Evolutionary conservation across 2,888 invertebrate species (phyloP), one percentile per base, ranked within the genome.

Genomic region (Sinotaia quadrata): DNA sequence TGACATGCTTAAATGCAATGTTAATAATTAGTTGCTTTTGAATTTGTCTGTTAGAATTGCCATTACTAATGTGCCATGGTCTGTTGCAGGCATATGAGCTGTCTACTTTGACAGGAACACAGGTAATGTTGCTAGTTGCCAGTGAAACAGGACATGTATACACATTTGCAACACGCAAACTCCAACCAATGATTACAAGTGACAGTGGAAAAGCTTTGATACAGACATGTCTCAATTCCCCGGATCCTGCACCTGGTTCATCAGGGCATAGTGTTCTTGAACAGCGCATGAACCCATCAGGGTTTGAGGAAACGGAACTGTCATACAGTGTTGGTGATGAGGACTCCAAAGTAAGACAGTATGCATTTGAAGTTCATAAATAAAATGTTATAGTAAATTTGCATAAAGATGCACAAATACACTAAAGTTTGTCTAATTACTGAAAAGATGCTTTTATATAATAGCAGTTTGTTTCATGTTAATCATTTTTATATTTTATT

Each of bases 81-180:
- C 34, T 29, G 29, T 31, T 91, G 12, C 92, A 99, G 98, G 99
- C 99, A 69, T 99, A 98, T 91, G 99, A 99, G 91, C 91, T 99
- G 85, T 98, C 99, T 73, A 98, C 98, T 80, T 90, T 99, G 89
- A 99, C 99, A 77, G 99, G 99, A 66, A 99, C 99, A 41, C 98
- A 99, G 91, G 98, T 99, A 89, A 99, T 99, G 98, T 91, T 99
- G 84, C 91, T 99, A 87, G 98, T 99, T 78, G 98, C 98, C 73
- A 97, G 96, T 77, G 98, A 98, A 90, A 98, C 98, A 27, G 98
- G 98, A 66, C 99, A 99, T 91, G 99, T 99, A 85, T 99, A 99
- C 91, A 99, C 99, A 75, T 99, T 98, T 91, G 98, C 99, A 75
- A 99, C 99, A 80, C 92, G 97, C 81, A 87, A 89, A 78, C 92